Evolutionary conservation across 2,888 invertebrate species (phyloP).

Genomic region (Pimpla rufipes): DNA sequence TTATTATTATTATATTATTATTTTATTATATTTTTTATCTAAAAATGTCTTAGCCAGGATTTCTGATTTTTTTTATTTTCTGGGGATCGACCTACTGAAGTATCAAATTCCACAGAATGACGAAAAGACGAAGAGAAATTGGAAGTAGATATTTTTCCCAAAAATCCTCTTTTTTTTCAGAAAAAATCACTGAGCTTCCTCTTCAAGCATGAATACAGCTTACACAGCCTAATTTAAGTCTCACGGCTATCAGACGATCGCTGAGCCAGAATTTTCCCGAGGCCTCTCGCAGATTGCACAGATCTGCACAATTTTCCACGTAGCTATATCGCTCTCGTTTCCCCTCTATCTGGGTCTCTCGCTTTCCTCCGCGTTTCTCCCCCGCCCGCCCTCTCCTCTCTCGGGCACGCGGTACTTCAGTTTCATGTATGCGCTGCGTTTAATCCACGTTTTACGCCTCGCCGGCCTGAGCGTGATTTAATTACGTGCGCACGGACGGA

Average conservation of each 20-base stretch:
- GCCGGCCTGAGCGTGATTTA: conserved; percentile 75
- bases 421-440: conserved; percentile 76
- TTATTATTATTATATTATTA: too few relatives aligned
- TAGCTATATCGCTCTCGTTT: conserved; percentile 8
- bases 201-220: too few relatives aligned
- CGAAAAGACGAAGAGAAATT: too few relatives aligned
- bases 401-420: conserved; percentile 35
- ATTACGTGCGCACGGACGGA: conserved; percentile 70
- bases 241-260: not conserved
- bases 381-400: too few relatives aligned
- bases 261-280: not conserved
- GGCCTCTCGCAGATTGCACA: not conserved
- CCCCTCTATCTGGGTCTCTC: not conserved
- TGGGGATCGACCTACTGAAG: too few relatives aligned
- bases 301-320: conserved; percentile 2
- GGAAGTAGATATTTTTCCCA: too few relatives aligned
- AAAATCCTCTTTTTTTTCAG: too few relatives aligned
- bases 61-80: too few relatives aligned
- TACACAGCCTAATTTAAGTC: not conserved
- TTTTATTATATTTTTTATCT: too few relatives aligned
- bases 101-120: too few relatives aligned
- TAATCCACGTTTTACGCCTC: conserved; percentile 78
- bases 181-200: too few relatives aligned
- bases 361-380: not conserved
- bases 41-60: too few relatives aligned